Base-by-base conservation (phyloP, 35 echinoderm and acorn worm species). In the Amphiura filiformis region DNA sequence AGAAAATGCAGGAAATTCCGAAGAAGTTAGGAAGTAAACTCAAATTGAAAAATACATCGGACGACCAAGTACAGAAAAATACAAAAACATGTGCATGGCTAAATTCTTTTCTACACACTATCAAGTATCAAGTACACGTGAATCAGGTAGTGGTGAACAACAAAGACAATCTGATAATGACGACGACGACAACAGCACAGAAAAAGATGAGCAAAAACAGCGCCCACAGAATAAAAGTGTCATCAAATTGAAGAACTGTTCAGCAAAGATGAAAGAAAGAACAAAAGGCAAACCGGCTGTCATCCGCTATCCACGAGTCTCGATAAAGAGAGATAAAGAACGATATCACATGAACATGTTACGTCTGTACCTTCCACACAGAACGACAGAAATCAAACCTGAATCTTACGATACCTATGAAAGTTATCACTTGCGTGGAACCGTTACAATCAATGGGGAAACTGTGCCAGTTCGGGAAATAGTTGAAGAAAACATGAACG, bases 31-130 rank as follows among this genome's bases (percentile, higher is more conserved):
- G 86, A 82, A 87, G 78, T 23, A 52, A 65, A 84, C 65, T 88
- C 44, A 76, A 23, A 23, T 92, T 36, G 90, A 92, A 13, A 87
- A 87, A 76, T 92, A 92, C 56, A 81, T 81, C 39, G 84, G 77
- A 22, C 0, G 91, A 37, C 91, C 84, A 26, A 65, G 17, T 26
- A 11, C 57, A 76, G 0, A 56, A 65, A 15, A 37, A 14, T 93
- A 89, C 88, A 78, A 88, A 1, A 56, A 82, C 0, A 88, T 93
- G 91, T 93, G 91, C 38, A 39, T 93, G 0, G 85, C 79, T 38
- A 88, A 64, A 75, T 87, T 88, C 61, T 87, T 26, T 36, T 88
- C 84, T 38, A 78, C 87, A 1, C 81, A 93, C 56, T 82, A 77
- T 83, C 7, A 89, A 15, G 22, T 88, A 34, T 84, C 47, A 57